Evolutionary conservation across 2,797 vertebrate species (phyloP).

Genomic region (Pseudomugil tenellus): DNA sequence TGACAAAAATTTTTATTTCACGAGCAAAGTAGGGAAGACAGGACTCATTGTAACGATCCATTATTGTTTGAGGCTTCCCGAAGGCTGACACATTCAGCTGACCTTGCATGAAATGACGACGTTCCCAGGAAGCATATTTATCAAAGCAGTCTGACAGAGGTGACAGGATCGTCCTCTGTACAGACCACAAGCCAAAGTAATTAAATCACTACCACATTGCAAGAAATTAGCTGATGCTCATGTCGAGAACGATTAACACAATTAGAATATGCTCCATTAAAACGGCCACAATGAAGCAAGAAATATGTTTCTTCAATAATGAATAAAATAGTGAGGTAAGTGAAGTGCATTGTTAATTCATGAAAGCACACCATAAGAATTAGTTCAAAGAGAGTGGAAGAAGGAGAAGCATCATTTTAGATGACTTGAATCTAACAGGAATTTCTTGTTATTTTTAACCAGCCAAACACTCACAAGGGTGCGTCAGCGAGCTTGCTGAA

Average conservation of each 20-base stretch:
- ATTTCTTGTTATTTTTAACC: conserved; percentile 18
- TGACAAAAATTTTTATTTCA: conserved; percentile 11
- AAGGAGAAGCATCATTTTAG: conserved; percentile 2
- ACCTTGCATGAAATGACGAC: conserved; percentile 29
- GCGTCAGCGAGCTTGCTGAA: conserved; percentile 4
- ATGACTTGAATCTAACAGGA: conserved; percentile 21
- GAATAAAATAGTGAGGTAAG: not conserved
- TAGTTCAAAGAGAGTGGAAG: not conserved
- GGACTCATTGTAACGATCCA: conserved; percentile 17
- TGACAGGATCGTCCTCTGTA: conserved; percentile 24
- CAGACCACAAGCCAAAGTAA: conserved; percentile 32
- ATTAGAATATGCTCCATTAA: conserved; percentile 21
- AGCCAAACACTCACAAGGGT: conserved; percentile 1
- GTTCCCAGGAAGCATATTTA: conserved; percentile 35
- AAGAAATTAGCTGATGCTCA: conserved; percentile 34
- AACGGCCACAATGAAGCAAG: conserved; percentile 8
- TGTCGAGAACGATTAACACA: conserved; percentile 37
- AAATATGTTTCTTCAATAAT: not conserved
- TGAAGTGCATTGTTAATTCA: not conserved
- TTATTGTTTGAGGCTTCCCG: conserved; percentile 25
- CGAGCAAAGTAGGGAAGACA: conserved; percentile 8
- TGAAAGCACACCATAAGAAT: not conserved
- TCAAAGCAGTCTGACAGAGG: conserved; percentile 29
- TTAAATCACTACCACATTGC: conserved; percentile 45
- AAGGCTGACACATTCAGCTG: conserved; percentile 35